Conservation (phyloP, 1,140 invertebrate genomes). For the Acromyrmex charruanus region DNA sequence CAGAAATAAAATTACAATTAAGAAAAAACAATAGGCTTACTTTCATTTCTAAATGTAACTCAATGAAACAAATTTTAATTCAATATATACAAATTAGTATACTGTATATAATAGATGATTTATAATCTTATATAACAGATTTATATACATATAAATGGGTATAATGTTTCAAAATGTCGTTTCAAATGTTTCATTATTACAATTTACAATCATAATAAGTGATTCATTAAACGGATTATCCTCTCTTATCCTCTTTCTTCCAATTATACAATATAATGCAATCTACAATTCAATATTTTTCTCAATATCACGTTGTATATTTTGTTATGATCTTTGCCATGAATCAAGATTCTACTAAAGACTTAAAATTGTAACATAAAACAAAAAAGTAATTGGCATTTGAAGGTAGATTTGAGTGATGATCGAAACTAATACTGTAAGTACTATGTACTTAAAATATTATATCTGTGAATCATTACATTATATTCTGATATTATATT, state of each 20-base stretch:
- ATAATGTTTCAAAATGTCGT: not conserved
- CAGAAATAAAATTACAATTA: not conserved
- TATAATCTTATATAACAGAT: too few species aligned
- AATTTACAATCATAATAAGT: not conserved
- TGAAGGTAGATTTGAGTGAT: not conserved
- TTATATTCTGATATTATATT: not conserved
- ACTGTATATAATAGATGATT: too few species aligned
- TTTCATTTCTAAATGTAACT: not conserved
- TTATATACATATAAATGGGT: not conserved
- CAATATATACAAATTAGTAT: not conserved
- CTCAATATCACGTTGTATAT: not conserved
- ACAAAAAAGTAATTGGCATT: not conserved
- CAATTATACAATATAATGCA: slow-evolving; percentile 1
- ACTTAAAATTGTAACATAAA: not conserved
- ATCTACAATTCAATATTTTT: not conserved
- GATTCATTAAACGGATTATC: not conserved
- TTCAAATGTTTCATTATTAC: not conserved
- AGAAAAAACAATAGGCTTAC: not conserved
- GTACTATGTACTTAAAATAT: not conserved
- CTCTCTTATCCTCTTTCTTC: not conserved
- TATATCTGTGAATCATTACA: not conserved
- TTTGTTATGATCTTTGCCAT: not conserved
- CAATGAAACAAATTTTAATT: not conserved
- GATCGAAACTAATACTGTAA: not conserved
- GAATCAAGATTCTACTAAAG: not conserved